Conservation (phyloP, 2,113 vertebrate genomes). For the Hepsetus odoe region DNA sequence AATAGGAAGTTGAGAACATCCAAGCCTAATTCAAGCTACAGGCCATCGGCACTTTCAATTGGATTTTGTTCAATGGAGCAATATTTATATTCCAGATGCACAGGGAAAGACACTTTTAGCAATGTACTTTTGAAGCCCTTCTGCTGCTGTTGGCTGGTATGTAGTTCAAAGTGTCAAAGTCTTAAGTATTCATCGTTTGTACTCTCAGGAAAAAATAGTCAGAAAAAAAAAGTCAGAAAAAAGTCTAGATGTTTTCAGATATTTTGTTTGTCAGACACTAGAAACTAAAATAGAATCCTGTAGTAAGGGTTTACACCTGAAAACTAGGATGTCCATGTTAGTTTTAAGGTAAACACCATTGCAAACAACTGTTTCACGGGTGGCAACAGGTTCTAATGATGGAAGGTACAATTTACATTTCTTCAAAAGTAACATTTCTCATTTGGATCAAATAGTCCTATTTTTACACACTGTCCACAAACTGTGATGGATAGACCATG, state of each 20-base stretch:
- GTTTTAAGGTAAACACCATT: background rate
- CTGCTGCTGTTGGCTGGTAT: background rate
- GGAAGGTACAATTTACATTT: too few species aligned
- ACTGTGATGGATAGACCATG: too few species aligned
- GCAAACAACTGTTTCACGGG: background rate
- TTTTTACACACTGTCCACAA: too few species aligned
- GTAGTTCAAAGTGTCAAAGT: background rate
- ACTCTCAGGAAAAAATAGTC: background rate
- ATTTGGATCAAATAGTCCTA: too few species aligned
- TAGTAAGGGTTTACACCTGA: background rate
- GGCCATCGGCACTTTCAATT: background rate
- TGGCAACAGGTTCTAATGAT: too few species aligned
- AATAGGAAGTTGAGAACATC: background rate
- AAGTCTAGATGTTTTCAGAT: background rate
- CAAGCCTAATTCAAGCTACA: background rate
- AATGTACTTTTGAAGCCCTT: background rate
- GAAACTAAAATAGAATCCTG: too few species aligned
- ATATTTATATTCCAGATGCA: background rate
- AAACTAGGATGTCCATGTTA: background rate
- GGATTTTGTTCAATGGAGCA: background rate
- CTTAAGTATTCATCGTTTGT: background rate
- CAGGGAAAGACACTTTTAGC: background rate
- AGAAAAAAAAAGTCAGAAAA: background rate
- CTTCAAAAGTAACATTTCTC: too few species aligned
- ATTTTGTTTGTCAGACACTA: background rate